Evolutionary conservation across 1,140 invertebrate species (phyloP).

Genomic region (Parapsyche elsis): DNA sequence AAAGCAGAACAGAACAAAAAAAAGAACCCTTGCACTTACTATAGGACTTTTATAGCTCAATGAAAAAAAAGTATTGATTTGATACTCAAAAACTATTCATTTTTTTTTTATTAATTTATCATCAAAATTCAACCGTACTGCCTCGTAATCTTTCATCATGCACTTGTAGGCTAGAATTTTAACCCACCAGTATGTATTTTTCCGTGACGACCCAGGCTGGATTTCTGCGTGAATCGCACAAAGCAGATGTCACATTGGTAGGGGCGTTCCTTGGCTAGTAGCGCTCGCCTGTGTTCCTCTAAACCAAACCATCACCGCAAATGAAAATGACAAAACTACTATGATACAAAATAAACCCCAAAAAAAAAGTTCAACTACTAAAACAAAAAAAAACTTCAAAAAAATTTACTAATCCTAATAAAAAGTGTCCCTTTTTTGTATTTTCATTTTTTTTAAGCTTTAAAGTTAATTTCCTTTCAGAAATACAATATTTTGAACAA

Average conservation of each 20-base stretch:
- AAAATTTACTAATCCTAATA: slow-evolving; percentile 43
- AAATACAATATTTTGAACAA: slow-evolving; percentile 33
- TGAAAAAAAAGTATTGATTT: slow-evolving; percentile 57
- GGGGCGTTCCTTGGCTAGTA: slow-evolving; percentile 68
- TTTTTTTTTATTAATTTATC: background rate
- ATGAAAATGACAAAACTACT: slow-evolving; percentile 46
- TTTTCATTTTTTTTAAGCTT: background rate
- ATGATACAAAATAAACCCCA: slow-evolving; percentile 41
- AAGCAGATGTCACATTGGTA: slow-evolving; percentile 68
- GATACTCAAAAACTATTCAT: slow-evolving; percentile 57
- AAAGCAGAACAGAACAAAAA: background rate
- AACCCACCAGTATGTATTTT: slow-evolving; percentile 64
- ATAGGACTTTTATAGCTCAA: slow-evolving; percentile 57
- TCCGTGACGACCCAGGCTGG: slow-evolving; percentile 63
- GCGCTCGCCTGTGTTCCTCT: slow-evolving; percentile 62
- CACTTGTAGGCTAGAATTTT: slow-evolving; percentile 57
- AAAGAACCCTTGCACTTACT: slow-evolving; percentile 12
- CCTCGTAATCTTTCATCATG: slow-evolving; percentile 60
- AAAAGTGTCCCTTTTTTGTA: background rate
- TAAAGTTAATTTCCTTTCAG: slow-evolving; percentile 39
- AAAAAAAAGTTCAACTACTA: slow-evolving; percentile 27
- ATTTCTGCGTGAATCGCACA: slow-evolving; percentile 66
- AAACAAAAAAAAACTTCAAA: background rate
- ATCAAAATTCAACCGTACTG: slow-evolving; percentile 58
- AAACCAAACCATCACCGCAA: slow-evolving; percentile 54